These are phyloP conservation scores for Hetaerina americana DNA, from an alignment of 1,140 invertebrate genomes.

Conservation along the genomic window DNA sequence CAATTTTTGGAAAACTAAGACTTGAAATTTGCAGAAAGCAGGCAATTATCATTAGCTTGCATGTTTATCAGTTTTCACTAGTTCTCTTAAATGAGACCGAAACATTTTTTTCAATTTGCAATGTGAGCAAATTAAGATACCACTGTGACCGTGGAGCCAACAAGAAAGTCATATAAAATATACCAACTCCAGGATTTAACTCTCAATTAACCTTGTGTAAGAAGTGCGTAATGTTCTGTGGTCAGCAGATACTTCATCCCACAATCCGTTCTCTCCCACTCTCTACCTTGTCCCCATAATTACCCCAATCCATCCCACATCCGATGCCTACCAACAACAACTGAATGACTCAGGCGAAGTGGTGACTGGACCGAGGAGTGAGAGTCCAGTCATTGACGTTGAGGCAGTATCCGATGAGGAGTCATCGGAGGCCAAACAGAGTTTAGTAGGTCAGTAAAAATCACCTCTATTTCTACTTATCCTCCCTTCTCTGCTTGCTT, in stretches of 20 bases:
- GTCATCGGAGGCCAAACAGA: slow-evolving; percentile 29
- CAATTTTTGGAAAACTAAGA: background rate
- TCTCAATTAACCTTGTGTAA: background rate
- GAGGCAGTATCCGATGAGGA: slow-evolving; percentile 57
- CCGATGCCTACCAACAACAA: background rate
- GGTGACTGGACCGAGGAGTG: slow-evolving; percentile 40
- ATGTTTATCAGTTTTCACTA: background rate
- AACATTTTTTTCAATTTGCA: background rate
- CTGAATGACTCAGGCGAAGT: slow-evolving; percentile 44
- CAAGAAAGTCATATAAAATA: background rate
- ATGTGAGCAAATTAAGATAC: background rate
- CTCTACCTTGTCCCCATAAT: background rate
- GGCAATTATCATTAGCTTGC: background rate
- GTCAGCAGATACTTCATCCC: background rate
- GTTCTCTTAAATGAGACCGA: background rate
- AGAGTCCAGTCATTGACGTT: slow-evolving; percentile 60
- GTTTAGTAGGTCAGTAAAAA: slow-evolving; percentile 8
- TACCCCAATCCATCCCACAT: background rate
- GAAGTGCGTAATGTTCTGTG: background rate
- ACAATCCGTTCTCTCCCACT: background rate
- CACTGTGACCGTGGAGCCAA: background rate
- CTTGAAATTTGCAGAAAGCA: background rate
- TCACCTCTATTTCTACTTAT: background rate
- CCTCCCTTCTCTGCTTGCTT: background rate
- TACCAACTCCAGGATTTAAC: background rate